Percentiles rank a stretch among this genome's conserved stretches.
Evolutionary conservation across 2,113 vertebrate species (phyloP).

Genomic region (Cinclus cinclus): DNA sequence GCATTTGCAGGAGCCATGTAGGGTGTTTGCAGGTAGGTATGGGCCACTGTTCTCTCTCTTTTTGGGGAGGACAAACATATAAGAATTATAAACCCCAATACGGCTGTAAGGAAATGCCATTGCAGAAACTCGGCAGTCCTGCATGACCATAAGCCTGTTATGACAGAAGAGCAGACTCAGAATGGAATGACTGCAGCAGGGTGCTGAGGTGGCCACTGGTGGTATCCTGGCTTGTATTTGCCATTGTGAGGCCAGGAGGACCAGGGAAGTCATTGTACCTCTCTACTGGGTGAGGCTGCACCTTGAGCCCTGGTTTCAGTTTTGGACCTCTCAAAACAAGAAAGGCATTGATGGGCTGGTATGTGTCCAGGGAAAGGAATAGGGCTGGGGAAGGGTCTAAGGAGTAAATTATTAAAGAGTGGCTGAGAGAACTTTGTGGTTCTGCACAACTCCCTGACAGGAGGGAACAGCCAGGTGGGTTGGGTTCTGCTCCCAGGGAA

Average conservation of each 20-base stretch:
- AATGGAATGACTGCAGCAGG: background rate
- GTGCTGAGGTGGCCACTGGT: background rate
- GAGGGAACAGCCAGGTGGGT: fast-evolving
- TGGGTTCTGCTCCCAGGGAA: background rate
- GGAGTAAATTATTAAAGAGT: background rate
- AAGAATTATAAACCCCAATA: background rate
- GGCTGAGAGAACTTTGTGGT: background rate
- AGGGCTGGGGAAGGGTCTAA: background rate
- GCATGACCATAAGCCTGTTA: fast-evolving
- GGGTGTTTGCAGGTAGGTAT: fast-evolving
- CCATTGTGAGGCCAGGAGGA: background rate
- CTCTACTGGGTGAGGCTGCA: background rate
- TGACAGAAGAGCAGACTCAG: background rate
- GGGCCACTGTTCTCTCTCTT: background rate
- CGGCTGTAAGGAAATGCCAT: background rate
- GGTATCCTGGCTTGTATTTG: background rate
- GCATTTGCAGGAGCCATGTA: background rate
- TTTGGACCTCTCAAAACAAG: background rate
- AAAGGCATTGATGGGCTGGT: background rate
- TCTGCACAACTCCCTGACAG: background rate
- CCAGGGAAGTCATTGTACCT: background rate
- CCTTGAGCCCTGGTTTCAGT: background rate
- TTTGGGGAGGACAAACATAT: background rate
- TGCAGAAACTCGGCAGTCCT: background rate
- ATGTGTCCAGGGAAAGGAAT: background rate